Percentiles rank a stretch among this genome's conserved stretches.
These are phyloP conservation scores for Drosophila infuscata DNA, from an alignment of 2,888 invertebrate genomes.

Conservation along the genomic window DNA sequence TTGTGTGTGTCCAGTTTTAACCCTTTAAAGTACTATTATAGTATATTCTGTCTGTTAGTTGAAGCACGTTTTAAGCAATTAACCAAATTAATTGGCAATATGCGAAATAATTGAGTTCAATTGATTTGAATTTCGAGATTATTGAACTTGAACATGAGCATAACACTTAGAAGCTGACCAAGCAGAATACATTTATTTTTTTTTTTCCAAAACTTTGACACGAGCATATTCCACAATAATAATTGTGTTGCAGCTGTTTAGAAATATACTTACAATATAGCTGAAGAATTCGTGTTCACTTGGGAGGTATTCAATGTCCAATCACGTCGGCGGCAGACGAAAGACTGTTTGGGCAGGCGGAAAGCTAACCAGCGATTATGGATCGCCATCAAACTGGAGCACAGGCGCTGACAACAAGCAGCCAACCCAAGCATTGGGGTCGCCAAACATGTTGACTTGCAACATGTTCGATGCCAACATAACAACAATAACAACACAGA, in stretches of 20 bases:
- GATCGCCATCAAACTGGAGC: constrained; percentile 54
- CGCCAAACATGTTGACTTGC: constrained; percentile 50
- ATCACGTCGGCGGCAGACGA: constrained; percentile 54
- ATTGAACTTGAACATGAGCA: constrained; percentile 55
- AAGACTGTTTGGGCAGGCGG: constrained; percentile 46
- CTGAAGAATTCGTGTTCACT: constrained; percentile 31
- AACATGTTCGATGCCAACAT: constrained; percentile 58
- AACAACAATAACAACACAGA: constrained; percentile 41
- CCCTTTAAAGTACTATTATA: constrained; percentile 30
- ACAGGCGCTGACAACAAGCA: constrained; percentile 2
- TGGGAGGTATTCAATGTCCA: constrained; percentile 36
- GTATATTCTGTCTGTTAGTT: neutral
- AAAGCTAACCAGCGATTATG: constrained; percentile 44
- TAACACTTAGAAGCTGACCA: constrained; percentile 38
- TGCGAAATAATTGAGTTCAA: constrained; percentile 59
- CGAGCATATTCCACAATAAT: constrained; percentile 5
- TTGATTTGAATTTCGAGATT: constrained; percentile 53
- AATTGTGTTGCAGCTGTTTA: neutral
- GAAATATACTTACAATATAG: constrained; percentile 27
- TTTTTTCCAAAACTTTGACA: constrained; percentile 15
- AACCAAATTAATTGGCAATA: constrained; percentile 39
- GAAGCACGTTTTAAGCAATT: constrained; percentile 19
- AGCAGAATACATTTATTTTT: constrained; percentile 23
- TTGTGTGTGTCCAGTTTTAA: constrained; percentile 8
- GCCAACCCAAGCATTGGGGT: constrained; percentile 12